These are phyloP conservation scores for Strigamia maritima DNA, from an alignment of 2,888 invertebrate species.

Conservation along the genomic window DNA sequence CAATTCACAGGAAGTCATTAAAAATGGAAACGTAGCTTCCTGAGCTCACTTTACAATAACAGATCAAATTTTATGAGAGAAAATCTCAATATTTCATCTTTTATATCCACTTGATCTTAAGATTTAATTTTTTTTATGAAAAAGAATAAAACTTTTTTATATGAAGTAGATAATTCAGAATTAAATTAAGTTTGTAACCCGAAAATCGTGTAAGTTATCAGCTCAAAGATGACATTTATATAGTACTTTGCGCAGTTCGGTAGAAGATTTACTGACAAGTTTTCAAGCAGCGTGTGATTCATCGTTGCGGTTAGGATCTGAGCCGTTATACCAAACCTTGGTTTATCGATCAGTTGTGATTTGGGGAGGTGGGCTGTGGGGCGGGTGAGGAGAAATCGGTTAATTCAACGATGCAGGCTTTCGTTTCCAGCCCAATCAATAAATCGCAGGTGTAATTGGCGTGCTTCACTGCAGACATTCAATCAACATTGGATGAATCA, in stretches of 20 bases:
- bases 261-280: not conserved
- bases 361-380: not conserved
- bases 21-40: slow-evolving; percentile 9
- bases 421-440: slow-evolving; percentile 15
- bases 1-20: not conserved
- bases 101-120: not conserved
- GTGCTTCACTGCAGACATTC: slow-evolving; percentile 15
- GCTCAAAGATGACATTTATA: not conserved
- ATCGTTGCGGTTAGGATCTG: not conserved
- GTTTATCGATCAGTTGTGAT: slow-evolving; percentile 15
- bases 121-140: slow-evolving; percentile 9
- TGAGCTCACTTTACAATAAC: not conserved
- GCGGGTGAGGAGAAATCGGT: not conserved
- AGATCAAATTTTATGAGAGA: not conserved
- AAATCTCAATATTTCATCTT: not conserved
- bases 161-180: not conserved
- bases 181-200: slow-evolving; percentile 1
- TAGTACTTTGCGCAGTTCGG: not conserved
- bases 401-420: slow-evolving; percentile 9
- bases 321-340: slow-evolving; percentile 10
- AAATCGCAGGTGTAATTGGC: slow-evolving; percentile 15
- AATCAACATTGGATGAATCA: slow-evolving; percentile 10
- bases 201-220: not conserved
- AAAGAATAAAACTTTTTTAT: not conserved
- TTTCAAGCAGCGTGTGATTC: not conserved